These are phyloP conservation scores for Habroteleia sp. DNA, from an alignment of 2,888 invertebrate genomes.

Conservation along the genomic window DNA sequence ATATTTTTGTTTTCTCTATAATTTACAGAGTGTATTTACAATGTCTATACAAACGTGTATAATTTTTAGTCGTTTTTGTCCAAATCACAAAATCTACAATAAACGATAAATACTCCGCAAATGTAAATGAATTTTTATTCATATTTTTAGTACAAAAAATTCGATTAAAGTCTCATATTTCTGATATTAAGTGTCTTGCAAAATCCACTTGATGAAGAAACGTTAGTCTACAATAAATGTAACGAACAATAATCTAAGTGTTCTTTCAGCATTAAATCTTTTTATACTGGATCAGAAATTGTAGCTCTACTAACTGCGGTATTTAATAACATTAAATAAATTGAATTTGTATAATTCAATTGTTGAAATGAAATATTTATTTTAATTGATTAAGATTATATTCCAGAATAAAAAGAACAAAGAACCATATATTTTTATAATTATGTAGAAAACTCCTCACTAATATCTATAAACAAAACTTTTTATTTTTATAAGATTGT, in stretches of 20 bases:
- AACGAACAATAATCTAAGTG: slow-evolving; percentile 10
- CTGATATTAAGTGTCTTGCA: slow-evolving; percentile 11
- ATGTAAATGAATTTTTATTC: slow-evolving; percentile 60
- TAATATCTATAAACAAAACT: slow-evolving; percentile 19
- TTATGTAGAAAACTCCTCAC: slow-evolving; percentile 1
- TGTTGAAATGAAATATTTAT: no score
- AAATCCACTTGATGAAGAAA: slow-evolving; percentile 28
- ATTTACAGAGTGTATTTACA: slow-evolving; percentile 65
- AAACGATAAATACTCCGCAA: slow-evolving; percentile 17
- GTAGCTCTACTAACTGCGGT: no score
- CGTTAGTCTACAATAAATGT: slow-evolving; percentile 33
- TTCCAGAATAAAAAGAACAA: slow-evolving; percentile 14
- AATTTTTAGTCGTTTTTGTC: slow-evolving; percentile 35
- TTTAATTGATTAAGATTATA: not conserved
- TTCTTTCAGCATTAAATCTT: not conserved
- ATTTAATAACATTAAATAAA: no score
- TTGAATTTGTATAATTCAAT: no score
- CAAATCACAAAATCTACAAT: slow-evolving; percentile 21
- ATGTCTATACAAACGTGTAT: slow-evolving; percentile 37
- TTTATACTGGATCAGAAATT: slow-evolving; percentile 15
- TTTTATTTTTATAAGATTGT: slow-evolving; percentile 26
- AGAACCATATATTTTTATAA: not conserved
- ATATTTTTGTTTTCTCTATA: slow-evolving; percentile 32
- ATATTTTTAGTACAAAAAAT: slow-evolving; percentile 69
- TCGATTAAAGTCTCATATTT: slow-evolving; percentile 21